Evolutionary conservation across 2,888 invertebrate genomes (phyloP).

Genomic region (Acrobasis consociella): DNA sequence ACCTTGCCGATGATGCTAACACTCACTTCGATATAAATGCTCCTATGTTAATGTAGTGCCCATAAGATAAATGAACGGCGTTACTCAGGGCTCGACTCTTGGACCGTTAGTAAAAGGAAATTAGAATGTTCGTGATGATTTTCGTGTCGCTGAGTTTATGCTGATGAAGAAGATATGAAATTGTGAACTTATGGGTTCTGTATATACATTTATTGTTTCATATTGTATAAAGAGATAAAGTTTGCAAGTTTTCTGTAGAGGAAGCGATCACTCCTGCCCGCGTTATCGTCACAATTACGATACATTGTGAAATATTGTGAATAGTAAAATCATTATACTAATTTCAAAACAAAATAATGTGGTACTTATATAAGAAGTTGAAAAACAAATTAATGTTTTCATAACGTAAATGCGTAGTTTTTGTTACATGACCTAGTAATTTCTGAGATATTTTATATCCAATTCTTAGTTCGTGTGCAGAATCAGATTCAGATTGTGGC

Average conservation of each 20-base stretch:
- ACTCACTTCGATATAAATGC: conserved; percentile 9
- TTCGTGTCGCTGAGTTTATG: background rate
- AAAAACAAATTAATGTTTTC: background rate
- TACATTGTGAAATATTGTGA: too few relatives aligned
- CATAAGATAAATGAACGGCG: conserved; percentile 3
- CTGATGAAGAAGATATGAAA: too few relatives aligned
- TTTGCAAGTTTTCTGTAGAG: too few relatives aligned
- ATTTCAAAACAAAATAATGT: background rate
- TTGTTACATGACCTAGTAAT: background rate
- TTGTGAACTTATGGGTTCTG: too few relatives aligned
- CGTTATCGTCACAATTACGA: too few relatives aligned
- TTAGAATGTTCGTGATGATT: background rate
- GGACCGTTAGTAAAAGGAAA: conserved; percentile 9
- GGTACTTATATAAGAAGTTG: background rate
- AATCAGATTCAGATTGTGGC: conserved; percentile 17
- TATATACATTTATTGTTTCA: too few relatives aligned
- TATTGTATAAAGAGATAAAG: too few relatives aligned
- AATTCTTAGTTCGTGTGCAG: conserved; percentile 9
- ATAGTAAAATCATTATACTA: too few relatives aligned
- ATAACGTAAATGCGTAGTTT: background rate
- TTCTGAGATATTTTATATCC: background rate
- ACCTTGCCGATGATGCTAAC: conserved; percentile 3
- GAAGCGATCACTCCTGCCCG: too few relatives aligned
- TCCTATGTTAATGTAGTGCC: conserved; percentile 7
- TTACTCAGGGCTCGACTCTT: conserved; percentile 17